phyloP scores from a whole-genome alignment of 2,113 vertebrate species.

The Dinomys branickii region DNA sequence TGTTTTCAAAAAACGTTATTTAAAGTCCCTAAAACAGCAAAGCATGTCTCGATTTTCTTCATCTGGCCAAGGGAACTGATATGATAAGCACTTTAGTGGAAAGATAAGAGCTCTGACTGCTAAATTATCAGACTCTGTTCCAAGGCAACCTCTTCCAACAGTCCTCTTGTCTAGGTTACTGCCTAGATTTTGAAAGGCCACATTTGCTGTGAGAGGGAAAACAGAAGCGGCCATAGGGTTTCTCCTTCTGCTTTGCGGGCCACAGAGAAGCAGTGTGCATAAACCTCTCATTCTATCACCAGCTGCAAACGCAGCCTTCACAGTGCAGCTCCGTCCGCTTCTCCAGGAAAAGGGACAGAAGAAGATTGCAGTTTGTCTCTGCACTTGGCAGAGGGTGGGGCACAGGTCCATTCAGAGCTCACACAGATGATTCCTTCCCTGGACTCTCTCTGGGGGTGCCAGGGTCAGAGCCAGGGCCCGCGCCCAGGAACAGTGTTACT shows the following conservation, averaged over 20 bases:
- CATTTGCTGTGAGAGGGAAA: not conserved
- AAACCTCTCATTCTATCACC: not conserved
- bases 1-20: not conserved
- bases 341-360: not conserved
- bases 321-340: conserved; percentile 1
- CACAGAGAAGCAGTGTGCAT: conserved; percentile 10
- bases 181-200: conserved; percentile 41
- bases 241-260: not conserved
- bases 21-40: not conserved
- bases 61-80: not conserved
- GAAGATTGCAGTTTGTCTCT: not conserved
- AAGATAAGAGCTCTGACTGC: not conserved
- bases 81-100: not conserved
- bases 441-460: not conserved
- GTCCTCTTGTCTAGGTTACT: not conserved
- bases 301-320: not conserved
- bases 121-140: not conserved
- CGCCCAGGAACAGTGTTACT: fast-evolving
- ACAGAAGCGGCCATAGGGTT: not conserved
- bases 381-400: not conserved
- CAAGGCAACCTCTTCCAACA: not conserved
- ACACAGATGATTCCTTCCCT: conserved; percentile 42
- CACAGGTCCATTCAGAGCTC: not conserved
- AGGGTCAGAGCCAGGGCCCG: not conserved
- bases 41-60: not conserved